Conservation (phyloP, 2,797 vertebrate genomes). For the Manis javanica region DNA sequence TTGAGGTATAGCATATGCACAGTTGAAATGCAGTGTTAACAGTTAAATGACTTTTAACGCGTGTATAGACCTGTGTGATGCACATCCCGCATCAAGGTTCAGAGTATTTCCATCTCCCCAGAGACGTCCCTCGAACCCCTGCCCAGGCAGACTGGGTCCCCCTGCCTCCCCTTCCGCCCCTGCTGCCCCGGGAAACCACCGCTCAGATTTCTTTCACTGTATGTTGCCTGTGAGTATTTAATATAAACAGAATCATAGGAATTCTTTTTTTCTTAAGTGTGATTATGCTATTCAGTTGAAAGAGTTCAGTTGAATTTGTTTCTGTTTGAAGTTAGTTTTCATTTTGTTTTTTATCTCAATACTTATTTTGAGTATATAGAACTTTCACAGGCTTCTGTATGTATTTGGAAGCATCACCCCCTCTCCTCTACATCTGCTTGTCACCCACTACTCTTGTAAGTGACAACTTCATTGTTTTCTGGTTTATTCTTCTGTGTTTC, state of each 20-base stretch:
- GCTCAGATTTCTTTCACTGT: not conserved
- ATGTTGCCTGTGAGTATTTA: not conserved
- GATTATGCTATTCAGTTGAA: not conserved
- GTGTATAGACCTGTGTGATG: not conserved
- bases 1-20: not conserved
- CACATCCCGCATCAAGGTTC: not conserved
- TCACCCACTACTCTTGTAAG: not conserved
- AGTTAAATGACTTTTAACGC: not conserved
- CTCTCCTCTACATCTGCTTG: not conserved
- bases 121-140: not conserved
- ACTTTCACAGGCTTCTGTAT: not conserved
- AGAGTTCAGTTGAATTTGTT: not conserved
- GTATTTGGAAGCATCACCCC: not conserved
- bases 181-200: not conserved
- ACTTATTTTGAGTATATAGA: not conserved
- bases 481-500: not conserved
- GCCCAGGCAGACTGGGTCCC: not conserved
- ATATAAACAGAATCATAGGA: not conserved
- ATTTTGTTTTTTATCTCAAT: not conserved
- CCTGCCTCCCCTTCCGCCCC: fast-evolving
- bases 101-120: not conserved
- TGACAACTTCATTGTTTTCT: not conserved
- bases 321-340: not conserved
- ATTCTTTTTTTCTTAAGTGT: not conserved
- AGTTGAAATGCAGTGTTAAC: not conserved